These are phyloP conservation scores for Bradynema listronoti DNA, from an alignment of 1,140 invertebrate species.

Conservation along the genomic window DNA sequence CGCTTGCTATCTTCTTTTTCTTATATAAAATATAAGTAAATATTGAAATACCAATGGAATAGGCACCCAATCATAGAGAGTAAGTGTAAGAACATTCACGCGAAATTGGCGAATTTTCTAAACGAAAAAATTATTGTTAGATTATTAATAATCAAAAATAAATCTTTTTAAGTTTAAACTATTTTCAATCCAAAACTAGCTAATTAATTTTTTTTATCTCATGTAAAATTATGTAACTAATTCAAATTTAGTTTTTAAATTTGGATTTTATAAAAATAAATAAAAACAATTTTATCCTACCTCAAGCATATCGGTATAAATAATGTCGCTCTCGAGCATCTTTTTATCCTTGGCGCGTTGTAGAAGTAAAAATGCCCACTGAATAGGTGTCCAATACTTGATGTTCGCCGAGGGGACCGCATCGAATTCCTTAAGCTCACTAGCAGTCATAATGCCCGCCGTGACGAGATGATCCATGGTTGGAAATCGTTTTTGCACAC, in stretches of 20 bases:
- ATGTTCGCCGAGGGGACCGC: slow-evolving; percentile 19
- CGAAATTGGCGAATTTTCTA: slow-evolving; percentile 52
- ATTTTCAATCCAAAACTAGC: too few species aligned
- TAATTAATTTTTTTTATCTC: too few species aligned
- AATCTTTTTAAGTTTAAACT: too few species aligned
- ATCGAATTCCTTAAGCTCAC: slow-evolving; percentile 42
- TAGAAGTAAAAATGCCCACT: slow-evolving; percentile 51
- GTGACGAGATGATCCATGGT: slow-evolving; percentile 56
- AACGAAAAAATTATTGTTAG: slow-evolving; percentile 23
- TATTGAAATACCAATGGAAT: slow-evolving; percentile 38
- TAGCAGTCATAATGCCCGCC: slow-evolving; percentile 53
- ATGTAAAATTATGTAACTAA: too few species aligned
- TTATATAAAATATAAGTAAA: too few species aligned
- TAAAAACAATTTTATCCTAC: slow-evolving; percentile 19
- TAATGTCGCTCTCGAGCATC: slow-evolving; percentile 44
- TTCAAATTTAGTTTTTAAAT: too few species aligned
- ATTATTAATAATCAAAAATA: too few species aligned
- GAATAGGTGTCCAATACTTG: slow-evolving; percentile 54
- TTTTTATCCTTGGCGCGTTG: slow-evolving; percentile 41
- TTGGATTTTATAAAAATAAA: background rate
- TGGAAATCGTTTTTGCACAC: slow-evolving; percentile 48
- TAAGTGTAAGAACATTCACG: slow-evolving; percentile 47
- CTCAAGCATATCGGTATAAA: slow-evolving; percentile 46
- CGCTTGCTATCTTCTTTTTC: too few species aligned
- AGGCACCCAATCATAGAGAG: slow-evolving; percentile 52